Conservation (phyloP, 1,140 invertebrate species). For the Anastrepha ludens region DNA sequence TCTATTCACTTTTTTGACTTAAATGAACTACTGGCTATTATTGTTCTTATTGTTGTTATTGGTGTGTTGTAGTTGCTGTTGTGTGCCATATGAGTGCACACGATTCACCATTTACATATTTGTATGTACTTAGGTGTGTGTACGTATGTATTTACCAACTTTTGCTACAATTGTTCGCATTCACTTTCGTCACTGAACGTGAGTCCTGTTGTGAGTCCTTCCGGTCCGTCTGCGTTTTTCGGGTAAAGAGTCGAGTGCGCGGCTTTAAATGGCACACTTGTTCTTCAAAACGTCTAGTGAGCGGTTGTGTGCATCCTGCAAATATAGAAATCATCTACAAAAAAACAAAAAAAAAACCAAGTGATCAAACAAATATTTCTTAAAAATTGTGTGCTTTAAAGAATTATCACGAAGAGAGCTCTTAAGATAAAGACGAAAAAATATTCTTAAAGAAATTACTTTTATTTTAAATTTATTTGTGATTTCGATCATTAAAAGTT, state of each 20-base stretch:
- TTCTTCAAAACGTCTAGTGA: slow-evolving; percentile 69
- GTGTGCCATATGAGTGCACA: slow-evolving; percentile 67
- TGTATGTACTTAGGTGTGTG: slow-evolving; percentile 55
- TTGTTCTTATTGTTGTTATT: not conserved
- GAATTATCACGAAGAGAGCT: not conserved
- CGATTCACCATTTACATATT: slow-evolving; percentile 49
- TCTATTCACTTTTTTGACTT: slow-evolving; percentile 67
- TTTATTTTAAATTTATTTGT: too few species aligned
- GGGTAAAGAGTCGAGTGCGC: slow-evolving; percentile 36
- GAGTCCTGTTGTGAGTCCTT: slow-evolving; percentile 67
- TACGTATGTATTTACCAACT: slow-evolving; percentile 53
- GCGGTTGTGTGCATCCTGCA: slow-evolving; percentile 62
- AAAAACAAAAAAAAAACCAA: slow-evolving; percentile 53
- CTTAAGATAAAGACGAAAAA: too few species aligned
- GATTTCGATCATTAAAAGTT: too few species aligned
- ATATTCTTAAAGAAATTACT: too few species aligned
- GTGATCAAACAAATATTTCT: too few species aligned
- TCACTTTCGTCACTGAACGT: slow-evolving; percentile 42
- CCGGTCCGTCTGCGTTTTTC: slow-evolving; percentile 57
- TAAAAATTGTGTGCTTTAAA: not conserved
- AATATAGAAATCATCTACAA: slow-evolving; percentile 18
- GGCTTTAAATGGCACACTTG: slow-evolving; percentile 64
- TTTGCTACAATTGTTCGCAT: not conserved
- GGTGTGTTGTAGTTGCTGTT: slow-evolving; percentile 10
- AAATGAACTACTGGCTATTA: slow-evolving; percentile 38